These are phyloP conservation scores for Onthophagus taurus DNA, from an alignment of 1,140 invertebrate species.

Conservation along the genomic window DNA sequence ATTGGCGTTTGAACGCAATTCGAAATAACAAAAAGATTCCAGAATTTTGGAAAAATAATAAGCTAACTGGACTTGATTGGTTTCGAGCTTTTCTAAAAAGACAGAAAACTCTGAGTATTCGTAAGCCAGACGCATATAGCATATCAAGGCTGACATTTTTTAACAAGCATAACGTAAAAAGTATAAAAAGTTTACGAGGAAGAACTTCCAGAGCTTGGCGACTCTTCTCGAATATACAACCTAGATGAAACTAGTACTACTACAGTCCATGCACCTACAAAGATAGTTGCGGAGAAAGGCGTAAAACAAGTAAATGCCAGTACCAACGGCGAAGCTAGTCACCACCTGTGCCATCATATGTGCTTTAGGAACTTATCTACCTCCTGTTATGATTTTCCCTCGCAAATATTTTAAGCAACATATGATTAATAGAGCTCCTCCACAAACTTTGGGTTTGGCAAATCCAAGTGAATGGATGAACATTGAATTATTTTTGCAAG, in stretches of 20 bases:
- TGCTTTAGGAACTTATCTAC: slow-evolving; percentile 28
- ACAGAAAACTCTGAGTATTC: not conserved
- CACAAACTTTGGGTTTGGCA: slow-evolving; percentile 33
- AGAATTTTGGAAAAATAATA: too few species aligned
- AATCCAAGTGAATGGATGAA: slow-evolving; percentile 37
- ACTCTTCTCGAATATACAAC: slow-evolving; percentile 32
- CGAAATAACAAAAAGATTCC: too few species aligned
- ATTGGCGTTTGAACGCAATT: slow-evolving; percentile 9
- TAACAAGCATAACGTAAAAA: too few species aligned
- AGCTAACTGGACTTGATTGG: not conserved
- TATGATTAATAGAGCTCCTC: slow-evolving; percentile 30
- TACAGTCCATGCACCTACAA: slow-evolving; percentile 35
- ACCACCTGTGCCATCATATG: too few species aligned
- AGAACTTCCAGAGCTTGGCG: not conserved
- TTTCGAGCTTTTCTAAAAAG: slow-evolving; percentile 1
- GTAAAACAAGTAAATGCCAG: slow-evolving; percentile 36
- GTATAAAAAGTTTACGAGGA: not conserved
- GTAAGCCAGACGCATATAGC: slow-evolving; percentile 5
- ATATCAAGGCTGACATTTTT: slow-evolving; percentile 6
- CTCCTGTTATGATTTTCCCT: slow-evolving; percentile 33
- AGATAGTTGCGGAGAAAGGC: slow-evolving; percentile 31
- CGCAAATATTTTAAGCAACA: slow-evolving; percentile 25
- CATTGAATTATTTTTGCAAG: too few species aligned
- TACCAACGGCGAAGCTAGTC: slow-evolving; percentile 38
- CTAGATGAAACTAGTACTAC: slow-evolving; percentile 38